phyloP scores from a whole-genome alignment of 2,113 vertebrate species.

The Synodontis membranacea region DNA sequence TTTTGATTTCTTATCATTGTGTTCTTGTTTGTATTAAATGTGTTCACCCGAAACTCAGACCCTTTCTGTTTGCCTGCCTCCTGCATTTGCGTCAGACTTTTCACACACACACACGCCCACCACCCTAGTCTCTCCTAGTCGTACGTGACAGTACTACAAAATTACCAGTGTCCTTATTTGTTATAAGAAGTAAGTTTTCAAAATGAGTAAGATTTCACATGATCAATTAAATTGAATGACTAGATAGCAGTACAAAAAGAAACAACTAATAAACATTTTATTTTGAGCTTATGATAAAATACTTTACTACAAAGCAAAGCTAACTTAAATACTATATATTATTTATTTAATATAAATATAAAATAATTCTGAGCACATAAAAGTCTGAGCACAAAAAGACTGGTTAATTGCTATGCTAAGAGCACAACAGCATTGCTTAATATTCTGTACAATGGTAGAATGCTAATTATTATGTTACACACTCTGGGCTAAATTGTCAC shows the following conservation, averaged over 20 bases:
- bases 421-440: background rate
- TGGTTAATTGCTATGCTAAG: background rate
- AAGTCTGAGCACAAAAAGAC: background rate
- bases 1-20: too few species aligned
- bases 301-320: background rate
- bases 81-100: too few species aligned
- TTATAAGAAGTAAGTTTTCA: background rate
- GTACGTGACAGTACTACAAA: too few species aligned
- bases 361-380: too few species aligned
- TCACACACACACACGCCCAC: too few species aligned
- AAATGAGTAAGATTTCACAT: background rate
- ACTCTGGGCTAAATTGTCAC: background rate
- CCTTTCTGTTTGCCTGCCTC: too few species aligned
- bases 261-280: background rate
- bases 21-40: too few species aligned
- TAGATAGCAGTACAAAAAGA: background rate
- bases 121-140: too few species aligned
- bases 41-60: too few species aligned
- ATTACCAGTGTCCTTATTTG: background rate
- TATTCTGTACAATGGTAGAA: background rate
- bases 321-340: background rate
- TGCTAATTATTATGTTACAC: background rate
- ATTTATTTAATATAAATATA: too few species aligned
- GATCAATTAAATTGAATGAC: background rate
- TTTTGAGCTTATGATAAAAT: background rate